Evolutionary conservation across 1,140 invertebrate genomes (phyloP).

Genomic region (Neodiprion fabricii): DNA sequence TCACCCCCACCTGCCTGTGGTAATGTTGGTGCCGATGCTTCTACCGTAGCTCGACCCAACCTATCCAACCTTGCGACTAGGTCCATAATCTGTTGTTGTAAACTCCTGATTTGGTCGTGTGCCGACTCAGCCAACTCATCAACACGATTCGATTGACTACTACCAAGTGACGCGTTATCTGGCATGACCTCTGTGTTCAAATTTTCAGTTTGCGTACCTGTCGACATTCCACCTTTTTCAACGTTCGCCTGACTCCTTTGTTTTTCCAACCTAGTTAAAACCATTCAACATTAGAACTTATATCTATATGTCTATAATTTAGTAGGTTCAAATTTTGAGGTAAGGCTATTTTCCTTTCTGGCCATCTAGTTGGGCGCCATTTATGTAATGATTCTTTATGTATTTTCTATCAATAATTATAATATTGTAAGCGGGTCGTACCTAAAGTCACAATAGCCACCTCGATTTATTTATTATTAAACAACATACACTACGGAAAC

Average conservation of each 20-base stretch:
- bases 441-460: no score
- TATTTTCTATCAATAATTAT: no score
- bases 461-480: no score
- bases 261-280: neutral
- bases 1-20: neutral
- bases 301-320: neutral
- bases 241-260: neutral
- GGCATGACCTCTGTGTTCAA: neutral
- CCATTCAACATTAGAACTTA: neutral
- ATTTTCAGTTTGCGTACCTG: neutral
- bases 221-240: neutral
- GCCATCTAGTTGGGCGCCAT: constrained; percentile 1
- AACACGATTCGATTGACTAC: neutral
- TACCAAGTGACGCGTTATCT: neutral
- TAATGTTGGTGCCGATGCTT: no score
- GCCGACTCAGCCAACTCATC: neutral
- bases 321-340: neutral
- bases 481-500: no score
- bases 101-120: neutral
- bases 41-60: neutral
- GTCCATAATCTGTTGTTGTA: neutral
- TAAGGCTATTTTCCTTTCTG: neutral
- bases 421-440: no score
- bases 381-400: neutral
- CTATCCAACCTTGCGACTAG: neutral